Conservation (phyloP, 2,888 invertebrate genomes). For the Belgica antarctica region DNA sequence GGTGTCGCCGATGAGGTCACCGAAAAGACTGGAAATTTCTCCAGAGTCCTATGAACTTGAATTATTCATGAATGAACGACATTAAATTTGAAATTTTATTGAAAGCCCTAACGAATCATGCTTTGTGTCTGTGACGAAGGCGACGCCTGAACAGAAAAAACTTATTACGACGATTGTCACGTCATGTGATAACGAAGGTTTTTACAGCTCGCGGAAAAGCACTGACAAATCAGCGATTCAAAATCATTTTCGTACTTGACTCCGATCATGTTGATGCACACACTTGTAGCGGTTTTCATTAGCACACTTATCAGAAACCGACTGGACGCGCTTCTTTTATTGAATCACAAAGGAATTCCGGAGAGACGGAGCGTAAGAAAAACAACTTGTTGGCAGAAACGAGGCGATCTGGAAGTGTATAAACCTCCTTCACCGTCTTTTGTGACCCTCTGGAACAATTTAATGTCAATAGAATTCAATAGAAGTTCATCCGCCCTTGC, state of each 20-base stretch:
- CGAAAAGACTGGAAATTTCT: neutral
- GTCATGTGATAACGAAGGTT: neutral
- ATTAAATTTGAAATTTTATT: neutral
- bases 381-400: too few relatives aligned
- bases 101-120: too few relatives aligned
- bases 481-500: neutral
- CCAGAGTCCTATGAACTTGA: neutral
- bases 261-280: neutral
- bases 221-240: constrained; percentile 3
- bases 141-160: too few relatives aligned
- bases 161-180: too few relatives aligned
- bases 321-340: neutral
- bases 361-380: neutral
- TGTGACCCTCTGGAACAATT: too few relatives aligned
- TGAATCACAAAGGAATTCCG: neutral
- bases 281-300: neutral
- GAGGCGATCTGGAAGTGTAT: too few relatives aligned
- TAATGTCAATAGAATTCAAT: neutral
- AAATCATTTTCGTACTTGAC: neutral
- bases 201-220: neutral
- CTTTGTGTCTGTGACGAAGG: too few relatives aligned
- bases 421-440: neutral
- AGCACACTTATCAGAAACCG: neutral
- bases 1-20: neutral
- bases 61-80: neutral